Conservation (phyloP, 2,888 invertebrate genomes). For the Chymomyza procnemis region DNA sequence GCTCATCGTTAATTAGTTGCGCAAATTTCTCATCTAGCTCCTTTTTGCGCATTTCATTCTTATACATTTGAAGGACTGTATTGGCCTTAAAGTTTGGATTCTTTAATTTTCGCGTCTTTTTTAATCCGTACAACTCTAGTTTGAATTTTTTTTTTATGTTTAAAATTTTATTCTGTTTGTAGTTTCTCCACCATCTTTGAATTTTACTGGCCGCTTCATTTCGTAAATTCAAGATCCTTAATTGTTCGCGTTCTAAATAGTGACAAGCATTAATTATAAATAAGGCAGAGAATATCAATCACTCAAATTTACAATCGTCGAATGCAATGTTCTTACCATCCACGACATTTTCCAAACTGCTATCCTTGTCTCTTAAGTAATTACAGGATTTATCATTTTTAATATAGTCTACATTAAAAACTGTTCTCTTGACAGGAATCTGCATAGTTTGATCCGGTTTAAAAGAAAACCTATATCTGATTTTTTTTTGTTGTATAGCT, state of each 20-base stretch:
- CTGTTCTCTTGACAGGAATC: constrained; percentile 71
- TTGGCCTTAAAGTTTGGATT: constrained; percentile 37
- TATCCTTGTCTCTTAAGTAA: constrained; percentile 36
- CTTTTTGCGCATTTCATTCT: constrained; percentile 55
- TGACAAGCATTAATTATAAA: not conserved
- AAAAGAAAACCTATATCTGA: constrained; percentile 69
- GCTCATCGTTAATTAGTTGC: constrained; percentile 78
- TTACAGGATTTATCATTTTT: constrained; percentile 46
- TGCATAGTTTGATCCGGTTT: constrained; percentile 71
- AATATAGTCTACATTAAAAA: constrained; percentile 67
- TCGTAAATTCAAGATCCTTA: constrained; percentile 12
- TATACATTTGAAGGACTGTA: constrained; percentile 60
- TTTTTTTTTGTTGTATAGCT: constrained; percentile 38
- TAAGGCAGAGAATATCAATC: not conserved
- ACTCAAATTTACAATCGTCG: too few relatives aligned
- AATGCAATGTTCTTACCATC: constrained; percentile 46
- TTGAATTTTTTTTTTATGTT: constrained; percentile 48
- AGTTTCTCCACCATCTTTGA: constrained; percentile 65
- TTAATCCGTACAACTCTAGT: constrained; percentile 60
- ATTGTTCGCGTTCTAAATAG: constrained; percentile 33
- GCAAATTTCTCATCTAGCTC: constrained; percentile 73
- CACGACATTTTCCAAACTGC: constrained; percentile 11
- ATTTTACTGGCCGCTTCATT: constrained; percentile 60
- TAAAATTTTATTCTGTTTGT: constrained; percentile 53
- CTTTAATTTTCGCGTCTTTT: constrained; percentile 40